These are phyloP conservation scores for Maconellicoccus hirsutus DNA, from an alignment of 1,140 invertebrate genomes.

Conservation along the genomic window DNA sequence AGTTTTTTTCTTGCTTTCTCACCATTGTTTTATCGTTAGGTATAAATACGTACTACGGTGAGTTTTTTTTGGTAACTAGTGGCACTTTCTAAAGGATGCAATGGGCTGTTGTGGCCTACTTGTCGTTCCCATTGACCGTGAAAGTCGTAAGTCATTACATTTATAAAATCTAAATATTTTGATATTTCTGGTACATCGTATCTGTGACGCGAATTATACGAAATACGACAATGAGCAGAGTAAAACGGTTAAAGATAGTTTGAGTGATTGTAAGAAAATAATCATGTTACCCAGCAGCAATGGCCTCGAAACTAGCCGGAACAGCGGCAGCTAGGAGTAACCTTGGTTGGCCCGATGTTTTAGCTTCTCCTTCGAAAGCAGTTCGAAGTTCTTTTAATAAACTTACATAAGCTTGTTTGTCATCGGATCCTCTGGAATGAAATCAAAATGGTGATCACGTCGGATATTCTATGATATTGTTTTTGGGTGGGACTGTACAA, in stretches of 20 bases:
- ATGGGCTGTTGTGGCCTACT: constrained; percentile 82
- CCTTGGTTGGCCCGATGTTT: constrained; percentile 58
- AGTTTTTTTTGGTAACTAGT: constrained; percentile 82
- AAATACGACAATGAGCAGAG: no score
- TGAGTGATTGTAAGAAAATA: not conserved
- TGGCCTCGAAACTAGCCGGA: constrained; percentile 82
- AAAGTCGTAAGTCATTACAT: constrained; percentile 92
- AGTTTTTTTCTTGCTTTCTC: no score
- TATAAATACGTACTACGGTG: constrained; percentile 55
- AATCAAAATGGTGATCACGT: constrained; percentile 15
- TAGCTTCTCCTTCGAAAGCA: constrained; percentile 78
- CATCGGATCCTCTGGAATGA: constrained; percentile 59
- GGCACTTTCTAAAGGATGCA: constrained; percentile 77
- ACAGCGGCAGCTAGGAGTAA: constrained; percentile 80
- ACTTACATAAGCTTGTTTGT: constrained; percentile 66
- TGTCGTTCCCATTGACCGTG: constrained; percentile 86
- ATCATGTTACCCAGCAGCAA: constrained; percentile 59
- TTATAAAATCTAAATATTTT: constrained; percentile 87
- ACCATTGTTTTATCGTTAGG: no score
- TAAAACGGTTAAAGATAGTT: no score
- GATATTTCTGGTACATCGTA: constrained; percentile 88
- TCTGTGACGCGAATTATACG: constrained; percentile 32
- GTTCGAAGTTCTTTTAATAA: constrained; percentile 69
- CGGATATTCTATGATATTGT: not conserved
- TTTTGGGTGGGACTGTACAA: not conserved